Evolutionary conservation across 35 echinoderm and acorn worm genomes (phyloP), one percentile per base, ranked within the genome.

Genomic region (Apostichopus japonicus): DNA sequence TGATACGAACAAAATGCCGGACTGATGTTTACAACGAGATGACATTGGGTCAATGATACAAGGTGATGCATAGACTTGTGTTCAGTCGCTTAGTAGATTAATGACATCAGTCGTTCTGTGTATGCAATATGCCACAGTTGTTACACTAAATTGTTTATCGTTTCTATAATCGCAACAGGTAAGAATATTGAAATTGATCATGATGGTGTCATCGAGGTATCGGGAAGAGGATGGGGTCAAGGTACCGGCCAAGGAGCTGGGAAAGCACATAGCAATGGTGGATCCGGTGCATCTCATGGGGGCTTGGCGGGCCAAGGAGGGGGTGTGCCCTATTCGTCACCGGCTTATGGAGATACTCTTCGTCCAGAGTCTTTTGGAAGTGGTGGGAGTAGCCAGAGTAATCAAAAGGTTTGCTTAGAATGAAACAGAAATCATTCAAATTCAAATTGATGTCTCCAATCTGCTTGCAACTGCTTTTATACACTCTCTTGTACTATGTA

Each of bases 221-320:
- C 94, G 75, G 88, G 87, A 6, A 70, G 76, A 58, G 96, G 96
- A 9, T 95, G 83, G 88, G 58, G 72, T 21, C 75, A 92, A 2
- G 93, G 96, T 14, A 4, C 77, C 17, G 96, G 96, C n/a, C 88
- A 71, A 51, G 78, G 92, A 14, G 92, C 90, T 59, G 96, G 96
- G 23, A 94, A 93, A 65, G 16, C 80, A 24, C 87, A 95, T 54
- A 8, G 22, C 25, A 54, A 78, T 24, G 96, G 96, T 63, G 93
- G 93, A 23, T 86, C 96, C 27, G 96, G 96, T 53, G 96, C 94
- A 52, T 97, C 96, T 10, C 94, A 98, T 93, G 96, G 96, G 71
- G 96, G 96, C 5, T 84, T 83, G 72, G 94, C 94, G 27, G 96
- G 96, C 16, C 86, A 70, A 71, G 92, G 94, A 55, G 87, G 63